Conservation (phyloP, 2,888 invertebrate genomes). For the Odontomyia ornata region DNA sequence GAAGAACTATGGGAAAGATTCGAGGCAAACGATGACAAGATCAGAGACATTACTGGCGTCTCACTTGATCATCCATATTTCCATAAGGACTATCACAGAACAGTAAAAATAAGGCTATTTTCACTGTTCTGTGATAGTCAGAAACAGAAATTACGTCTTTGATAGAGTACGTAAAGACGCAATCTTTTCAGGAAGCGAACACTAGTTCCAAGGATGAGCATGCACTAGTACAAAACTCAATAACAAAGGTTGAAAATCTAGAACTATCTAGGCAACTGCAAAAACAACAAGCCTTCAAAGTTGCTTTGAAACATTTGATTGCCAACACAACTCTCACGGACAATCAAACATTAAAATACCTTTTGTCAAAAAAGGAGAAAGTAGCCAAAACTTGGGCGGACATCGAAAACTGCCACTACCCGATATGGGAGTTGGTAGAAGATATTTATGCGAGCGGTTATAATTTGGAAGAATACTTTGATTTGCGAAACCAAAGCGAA, state of each 20-base stretch:
- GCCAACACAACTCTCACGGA: too few species aligned
- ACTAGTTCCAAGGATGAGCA: neutral
- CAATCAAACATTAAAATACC: neutral
- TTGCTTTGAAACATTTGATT: too few species aligned
- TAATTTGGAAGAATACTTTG: neutral
- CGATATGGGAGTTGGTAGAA: neutral
- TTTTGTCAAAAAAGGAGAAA: neutral
- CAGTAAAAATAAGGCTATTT: neutral
- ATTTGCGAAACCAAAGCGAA: neutral
- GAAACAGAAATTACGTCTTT: neutral
- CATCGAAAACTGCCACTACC: neutral
- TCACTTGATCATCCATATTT: constrained; percentile 3
- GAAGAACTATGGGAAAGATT: neutral
- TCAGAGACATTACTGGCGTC: neutral
- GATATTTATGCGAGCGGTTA: neutral
- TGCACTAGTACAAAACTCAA: too few species aligned
- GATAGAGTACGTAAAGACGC: neutral
- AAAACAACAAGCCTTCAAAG: neutral
- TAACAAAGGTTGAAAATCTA: neutral
- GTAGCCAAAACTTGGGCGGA: neutral
- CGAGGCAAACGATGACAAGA: neutral
- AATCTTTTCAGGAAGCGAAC: neutral
- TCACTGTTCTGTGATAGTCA: neutral
- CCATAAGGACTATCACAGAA: neutral
- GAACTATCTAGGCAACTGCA: neutral